Evolutionary conservation across 2,888 invertebrate species (phyloP).

Genomic region (Dendrolimus houi): DNA sequence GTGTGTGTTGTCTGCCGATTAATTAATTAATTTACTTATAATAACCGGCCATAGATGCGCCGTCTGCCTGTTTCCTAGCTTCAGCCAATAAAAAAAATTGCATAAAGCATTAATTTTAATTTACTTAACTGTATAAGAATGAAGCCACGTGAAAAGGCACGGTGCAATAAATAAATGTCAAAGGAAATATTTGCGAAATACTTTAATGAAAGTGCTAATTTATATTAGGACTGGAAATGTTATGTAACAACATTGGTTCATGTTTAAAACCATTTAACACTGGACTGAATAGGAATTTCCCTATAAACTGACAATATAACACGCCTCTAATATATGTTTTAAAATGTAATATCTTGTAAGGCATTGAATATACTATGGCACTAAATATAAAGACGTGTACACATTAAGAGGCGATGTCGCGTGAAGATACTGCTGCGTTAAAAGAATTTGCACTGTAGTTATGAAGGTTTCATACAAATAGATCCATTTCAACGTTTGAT

Average conservation of each 20-base stretch:
- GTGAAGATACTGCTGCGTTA: no score
- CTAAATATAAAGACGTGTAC: background rate
- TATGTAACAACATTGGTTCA: background rate
- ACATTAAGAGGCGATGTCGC: background rate
- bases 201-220: background rate
- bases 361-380: conserved; percentile 5
- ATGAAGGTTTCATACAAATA: no score
- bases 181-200: background rate
- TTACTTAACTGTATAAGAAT: no score
- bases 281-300: background rate
- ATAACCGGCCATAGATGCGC: no score
- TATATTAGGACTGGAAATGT: background rate
- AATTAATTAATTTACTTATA: no score
- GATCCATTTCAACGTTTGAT: no score
- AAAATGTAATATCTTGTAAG: background rate
- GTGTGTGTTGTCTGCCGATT: no score
- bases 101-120: no score
- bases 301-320: conserved; percentile 5
- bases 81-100: no score
- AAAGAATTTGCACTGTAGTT: no score
- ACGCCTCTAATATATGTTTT: background rate
- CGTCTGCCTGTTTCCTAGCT: no score
- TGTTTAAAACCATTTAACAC: background rate
- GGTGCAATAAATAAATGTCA: background rate
- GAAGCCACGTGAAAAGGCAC: no score